Conservation (phyloP, 2,888 invertebrate genomes). For the Nemotelus nigrinus region DNA sequence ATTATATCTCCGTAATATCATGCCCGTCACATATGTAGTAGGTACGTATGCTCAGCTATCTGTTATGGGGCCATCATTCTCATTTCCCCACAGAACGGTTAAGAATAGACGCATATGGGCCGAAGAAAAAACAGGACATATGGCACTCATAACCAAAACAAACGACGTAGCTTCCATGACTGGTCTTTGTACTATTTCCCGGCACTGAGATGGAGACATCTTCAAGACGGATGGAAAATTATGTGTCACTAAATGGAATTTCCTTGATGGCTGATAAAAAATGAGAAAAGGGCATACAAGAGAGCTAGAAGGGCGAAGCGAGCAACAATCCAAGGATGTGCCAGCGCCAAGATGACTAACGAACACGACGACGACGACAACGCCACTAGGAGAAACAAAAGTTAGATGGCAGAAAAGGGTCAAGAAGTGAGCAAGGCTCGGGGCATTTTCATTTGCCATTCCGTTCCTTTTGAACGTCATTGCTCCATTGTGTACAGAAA, state of each 20-base stretch:
- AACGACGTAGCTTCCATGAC: conserved; percentile 18
- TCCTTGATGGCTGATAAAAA: conserved; percentile 13
- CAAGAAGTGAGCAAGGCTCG: conserved; percentile 31
- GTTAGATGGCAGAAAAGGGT: conserved; percentile 32
- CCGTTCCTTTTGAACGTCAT: not conserved
- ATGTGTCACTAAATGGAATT: conserved; percentile 35
- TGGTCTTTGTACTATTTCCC: not conserved
- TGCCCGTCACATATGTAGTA: not conserved
- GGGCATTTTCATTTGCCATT: conserved; percentile 24
- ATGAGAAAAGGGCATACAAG: not conserved
- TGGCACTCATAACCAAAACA: conserved; percentile 40
- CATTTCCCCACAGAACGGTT: not conserved
- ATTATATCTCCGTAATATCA: conserved; percentile 4
- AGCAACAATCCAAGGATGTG: not conserved
- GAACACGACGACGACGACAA: not conserved
- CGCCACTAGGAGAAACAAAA: conserved; percentile 5
- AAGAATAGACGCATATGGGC: conserved; percentile 19
- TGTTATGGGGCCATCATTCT: not conserved
- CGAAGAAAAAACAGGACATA: conserved; percentile 33
- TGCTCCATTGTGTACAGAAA: conserved; percentile 42
- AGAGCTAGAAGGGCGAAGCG: not conserved
- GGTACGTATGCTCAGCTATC: not conserved
- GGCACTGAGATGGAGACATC: conserved; percentile 12
- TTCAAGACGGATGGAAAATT: conserved; percentile 34
- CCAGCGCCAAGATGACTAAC: not conserved